Base-by-base conservation (phyloP, 2,113 vertebrate genomes). In the Acinonyx jubatus region DNA sequence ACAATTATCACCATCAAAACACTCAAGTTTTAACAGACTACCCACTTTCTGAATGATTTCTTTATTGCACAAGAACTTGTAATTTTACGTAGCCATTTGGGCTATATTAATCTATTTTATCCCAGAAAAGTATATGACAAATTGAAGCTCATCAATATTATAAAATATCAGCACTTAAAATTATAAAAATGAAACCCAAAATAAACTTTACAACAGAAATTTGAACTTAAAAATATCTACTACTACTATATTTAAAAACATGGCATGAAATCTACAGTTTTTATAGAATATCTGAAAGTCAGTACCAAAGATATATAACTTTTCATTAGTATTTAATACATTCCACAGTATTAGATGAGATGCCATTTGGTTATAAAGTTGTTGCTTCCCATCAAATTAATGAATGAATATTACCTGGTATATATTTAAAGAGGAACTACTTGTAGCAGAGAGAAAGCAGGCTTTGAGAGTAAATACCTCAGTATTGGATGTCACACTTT, bases 61-160 rank as follows among this genome's bases (percentile, higher is more conserved):
- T 96, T 89, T 68, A 85, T 66, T 97, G 15, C 9, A 38, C 19
- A 92, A 91, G 36, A 76, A 66, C 3, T 84, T 94, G 25, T 45
- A 95, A 33, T 68, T 78, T 94, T 82, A 89, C n/a, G 27, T 80
- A 94, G 36, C 65, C 15, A 89, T 82, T 89, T 89, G 11, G 48
- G n/a, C 3, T 90, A 48, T 38, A 71, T 86, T 45, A 83, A 83
- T 73, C 25, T 3, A 83, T 82, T 96, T 78, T n/a, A 50, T 48
- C 52, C 41, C 52, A 84, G 38, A 87, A 97, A 96, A 73, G 52
- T 25, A 57, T n/a, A 52, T 38, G 12, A 68, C 61, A 96, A 97
- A 92, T 61, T 94, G 18, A 88, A 74, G 57, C 33, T 50, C 19
- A 94, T 82, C 27, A 45, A 83, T 89, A 87, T 90, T 89, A 38